A percentile compares a stretch with the other conserved stretches of the same genome.
Evolutionary conservation across 1,140 invertebrate species (phyloP).

Genomic region (Drosophila subobscura): DNA sequence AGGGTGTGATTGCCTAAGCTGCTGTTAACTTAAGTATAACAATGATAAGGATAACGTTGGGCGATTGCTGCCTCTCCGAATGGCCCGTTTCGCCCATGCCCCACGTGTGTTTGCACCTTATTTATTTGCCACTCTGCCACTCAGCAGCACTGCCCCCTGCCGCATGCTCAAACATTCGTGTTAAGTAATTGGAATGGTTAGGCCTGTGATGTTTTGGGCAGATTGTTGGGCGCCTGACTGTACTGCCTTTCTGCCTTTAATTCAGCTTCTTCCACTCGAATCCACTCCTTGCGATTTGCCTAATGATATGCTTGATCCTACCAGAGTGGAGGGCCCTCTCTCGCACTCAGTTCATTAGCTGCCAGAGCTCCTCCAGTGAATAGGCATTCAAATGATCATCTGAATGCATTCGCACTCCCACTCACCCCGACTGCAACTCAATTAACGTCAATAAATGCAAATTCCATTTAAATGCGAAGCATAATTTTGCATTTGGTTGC

Average conservation of each 20-base stretch:
- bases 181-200: constrained; percentile 73
- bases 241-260: neutral
- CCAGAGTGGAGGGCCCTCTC: neutral
- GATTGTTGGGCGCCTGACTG: neutral
- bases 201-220: constrained; percentile 33
- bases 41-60: constrained; percentile 78
- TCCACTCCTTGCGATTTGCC: constrained; percentile 17
- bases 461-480: constrained; percentile 65
- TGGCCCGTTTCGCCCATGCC: neutral
- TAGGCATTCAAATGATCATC: constrained; percentile 27
- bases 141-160: constrained; percentile 23
- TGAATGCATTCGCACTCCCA: constrained; percentile 15
- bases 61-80: constrained; percentile 49
- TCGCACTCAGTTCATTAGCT: constrained; percentile 32
- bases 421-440: constrained; percentile 49
- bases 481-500: constrained; percentile 62
- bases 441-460: constrained; percentile 71
- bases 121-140: constrained; percentile 64
- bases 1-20: constrained; percentile 59
- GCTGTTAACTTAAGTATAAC: constrained; percentile 81
- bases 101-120: constrained; percentile 67
- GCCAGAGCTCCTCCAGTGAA: no score
- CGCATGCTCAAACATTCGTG: constrained; percentile 65
- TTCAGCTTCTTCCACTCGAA: constrained; percentile 1
- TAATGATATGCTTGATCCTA: constrained; percentile 12